These are phyloP conservation scores for Lasius fuliginosus DNA, from an alignment of 2,888 invertebrate species.

Conservation along the genomic window DNA sequence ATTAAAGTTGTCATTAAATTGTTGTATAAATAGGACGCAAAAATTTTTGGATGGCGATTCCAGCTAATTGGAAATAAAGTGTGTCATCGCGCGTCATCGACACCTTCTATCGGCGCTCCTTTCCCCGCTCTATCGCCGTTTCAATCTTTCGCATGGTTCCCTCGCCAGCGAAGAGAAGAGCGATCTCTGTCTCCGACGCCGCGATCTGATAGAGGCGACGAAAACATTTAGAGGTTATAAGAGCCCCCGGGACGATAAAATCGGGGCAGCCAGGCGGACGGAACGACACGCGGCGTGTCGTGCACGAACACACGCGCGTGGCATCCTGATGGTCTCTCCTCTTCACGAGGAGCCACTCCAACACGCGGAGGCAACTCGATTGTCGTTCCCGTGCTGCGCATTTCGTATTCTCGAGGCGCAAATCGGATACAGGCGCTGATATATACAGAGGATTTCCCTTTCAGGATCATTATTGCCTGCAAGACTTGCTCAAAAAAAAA, in stretches of 20 bases:
- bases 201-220: constrained; percentile 82
- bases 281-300: constrained; percentile 82
- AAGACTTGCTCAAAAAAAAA: background rate
- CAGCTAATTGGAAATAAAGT: constrained; percentile 38
- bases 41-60: background rate
- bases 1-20: background rate
- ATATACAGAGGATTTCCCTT: background rate
- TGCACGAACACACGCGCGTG: constrained; percentile 81
- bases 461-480: constrained; percentile 16
- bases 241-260: constrained; percentile 77
- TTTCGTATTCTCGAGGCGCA: constrained; percentile 72
- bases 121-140: constrained; percentile 39
- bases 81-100: constrained; percentile 32
- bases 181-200: constrained; percentile 45
- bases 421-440: constrained; percentile 25
- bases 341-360: constrained; percentile 43
- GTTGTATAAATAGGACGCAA: background rate
- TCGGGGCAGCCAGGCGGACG: constrained; percentile 79
- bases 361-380: constrained; percentile 62
- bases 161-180: constrained; percentile 45
- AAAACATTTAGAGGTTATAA: constrained; percentile 84
- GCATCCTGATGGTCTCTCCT: constrained; percentile 81
- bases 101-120: constrained; percentile 39
- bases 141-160: constrained; percentile 50
- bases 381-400: constrained; percentile 67